A percentile compares a stretch with the other conserved stretches of the same genome.
These are phyloP conservation scores for Trachelus stipa DNA, from an alignment of 2,888 invertebrate genomes.

Conservation along the genomic window DNA sequence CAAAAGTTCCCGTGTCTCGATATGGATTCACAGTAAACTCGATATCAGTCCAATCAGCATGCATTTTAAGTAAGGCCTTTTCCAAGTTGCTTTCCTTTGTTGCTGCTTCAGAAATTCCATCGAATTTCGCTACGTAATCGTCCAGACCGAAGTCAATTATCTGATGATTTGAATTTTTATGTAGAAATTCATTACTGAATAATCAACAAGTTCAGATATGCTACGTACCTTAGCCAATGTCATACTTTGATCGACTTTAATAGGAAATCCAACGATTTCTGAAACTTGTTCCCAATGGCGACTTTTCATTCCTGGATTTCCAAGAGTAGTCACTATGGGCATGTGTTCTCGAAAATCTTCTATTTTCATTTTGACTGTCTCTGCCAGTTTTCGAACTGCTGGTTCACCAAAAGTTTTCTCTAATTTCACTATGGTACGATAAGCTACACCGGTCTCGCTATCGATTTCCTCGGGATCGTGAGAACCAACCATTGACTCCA, in stretches of 20 bases:
- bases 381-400: conserved; percentile 79
- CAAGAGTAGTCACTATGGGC: conserved; percentile 92
- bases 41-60: conserved; percentile 88
- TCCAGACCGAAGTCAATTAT: conserved; percentile 89
- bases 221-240: conserved; percentile 80
- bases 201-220: not conserved
- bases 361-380: conserved; percentile 76
- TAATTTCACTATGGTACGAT: conserved; percentile 85
- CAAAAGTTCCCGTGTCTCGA: conserved; percentile 89
- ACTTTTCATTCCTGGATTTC: conserved; percentile 93
- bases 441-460: conserved; percentile 76
- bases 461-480: conserved; percentile 92
- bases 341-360: conserved; percentile 89
- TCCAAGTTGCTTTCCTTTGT: conserved; percentile 96
- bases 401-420: conserved; percentile 86
- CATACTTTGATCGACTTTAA: conserved; percentile 84
- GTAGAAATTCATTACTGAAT: not conserved
- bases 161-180: conserved; percentile 24
- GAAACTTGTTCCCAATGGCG: conserved; percentile 96
- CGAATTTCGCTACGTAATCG: conserved; percentile 90
- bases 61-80: conserved; percentile 90
- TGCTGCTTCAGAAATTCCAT: conserved; percentile 92
- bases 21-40: conserved; percentile 80
- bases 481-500: conserved; percentile 80
- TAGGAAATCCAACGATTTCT: conserved; percentile 93